A percentile compares a stretch with the other conserved stretches of the same genome.
phyloP scores from a whole-genome alignment of 2,888 invertebrate genomes.

The Drosophila eohydei region DNA sequence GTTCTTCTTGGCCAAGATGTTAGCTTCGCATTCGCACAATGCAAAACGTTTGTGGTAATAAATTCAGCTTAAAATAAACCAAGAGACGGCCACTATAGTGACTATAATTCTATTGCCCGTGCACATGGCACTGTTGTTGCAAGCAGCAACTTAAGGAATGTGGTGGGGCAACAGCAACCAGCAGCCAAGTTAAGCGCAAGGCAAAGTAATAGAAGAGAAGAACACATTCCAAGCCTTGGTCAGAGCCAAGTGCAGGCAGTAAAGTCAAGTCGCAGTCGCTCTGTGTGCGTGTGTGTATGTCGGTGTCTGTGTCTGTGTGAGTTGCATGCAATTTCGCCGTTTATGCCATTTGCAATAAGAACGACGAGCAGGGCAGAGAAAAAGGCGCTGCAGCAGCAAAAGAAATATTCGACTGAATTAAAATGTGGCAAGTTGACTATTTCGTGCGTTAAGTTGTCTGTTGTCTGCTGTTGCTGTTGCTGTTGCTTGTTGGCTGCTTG shows the following conservation, averaged over 20 bases:
- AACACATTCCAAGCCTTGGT: conserved; percentile 61
- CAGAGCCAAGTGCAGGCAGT: conserved; percentile 53
- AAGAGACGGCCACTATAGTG: conserved; percentile 52
- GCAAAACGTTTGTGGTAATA: conserved; percentile 49
- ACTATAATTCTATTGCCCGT: conserved; percentile 69
- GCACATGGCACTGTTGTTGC: conserved; percentile 39
- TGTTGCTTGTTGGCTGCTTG: conserved; percentile 38
- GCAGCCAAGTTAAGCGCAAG: conserved; percentile 63
- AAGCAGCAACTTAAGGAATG: conserved; percentile 43
- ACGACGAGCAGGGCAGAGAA: conserved; percentile 39
- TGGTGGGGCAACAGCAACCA: conserved; percentile 45
- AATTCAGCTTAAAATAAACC: conserved; percentile 71
- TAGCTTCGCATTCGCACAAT: conserved; percentile 6
- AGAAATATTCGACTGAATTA: conserved; percentile 79
- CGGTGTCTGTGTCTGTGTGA: conserved; percentile 23
- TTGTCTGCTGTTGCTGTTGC: conserved; percentile 21
- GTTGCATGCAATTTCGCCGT: conserved; percentile 70
- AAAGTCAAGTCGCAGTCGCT: conserved; percentile 37
- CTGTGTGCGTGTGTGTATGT: conserved; percentile 19
- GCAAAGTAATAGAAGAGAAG: conserved; percentile 60
- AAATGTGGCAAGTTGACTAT: conserved; percentile 81
- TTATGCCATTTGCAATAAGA: conserved; percentile 71
- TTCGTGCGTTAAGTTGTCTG: conserved; percentile 61
- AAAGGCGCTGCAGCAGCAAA: conserved; percentile 26
- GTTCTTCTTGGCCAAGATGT: conserved; percentile 4